Evolutionary conservation across 1,140 invertebrate species (phyloP).

Genomic region (Acromyrmex echinatior): DNA sequence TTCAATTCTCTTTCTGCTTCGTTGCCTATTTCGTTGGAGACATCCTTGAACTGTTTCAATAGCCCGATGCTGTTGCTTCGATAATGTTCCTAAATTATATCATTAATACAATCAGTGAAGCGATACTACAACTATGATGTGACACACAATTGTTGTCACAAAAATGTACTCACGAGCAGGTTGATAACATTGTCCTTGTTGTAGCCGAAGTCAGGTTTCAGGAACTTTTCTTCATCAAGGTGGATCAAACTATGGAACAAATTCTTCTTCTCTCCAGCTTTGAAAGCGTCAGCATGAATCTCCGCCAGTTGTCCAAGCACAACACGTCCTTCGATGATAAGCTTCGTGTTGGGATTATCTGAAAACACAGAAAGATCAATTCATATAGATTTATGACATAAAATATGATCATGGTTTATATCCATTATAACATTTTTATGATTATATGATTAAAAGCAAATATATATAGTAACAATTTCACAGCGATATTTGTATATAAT

Average conservation of each 20-base stretch:
- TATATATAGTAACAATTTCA: not conserved
- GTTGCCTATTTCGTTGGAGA: constrained; percentile 82
- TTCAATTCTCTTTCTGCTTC: constrained; percentile 81
- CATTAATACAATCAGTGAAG: not conserved
- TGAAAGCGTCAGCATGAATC: constrained; percentile 87
- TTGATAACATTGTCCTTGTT: constrained; percentile 89
- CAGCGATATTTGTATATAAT: not conserved
- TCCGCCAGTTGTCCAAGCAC: constrained; percentile 90
- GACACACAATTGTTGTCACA: no score
- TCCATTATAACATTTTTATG: not conserved
- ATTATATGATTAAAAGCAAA: not conserved
- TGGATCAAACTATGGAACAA: constrained; percentile 88
- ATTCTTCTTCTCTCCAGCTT: constrained; percentile 88
- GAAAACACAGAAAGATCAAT: not conserved
- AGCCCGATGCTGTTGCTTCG: constrained; percentile 70
- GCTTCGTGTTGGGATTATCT: constrained; percentile 87
- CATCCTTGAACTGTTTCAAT: constrained; percentile 82
- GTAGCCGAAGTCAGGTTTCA: constrained; percentile 89
- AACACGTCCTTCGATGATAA: constrained; percentile 87
- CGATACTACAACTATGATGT: not conserved
- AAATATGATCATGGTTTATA: not conserved
- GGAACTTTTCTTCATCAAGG: constrained; percentile 89
- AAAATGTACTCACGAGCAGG: constrained; percentile 77
- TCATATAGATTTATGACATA: not conserved
- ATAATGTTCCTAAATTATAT: constrained; percentile 67